These are phyloP conservation scores for Hipposideros armiger DNA, from an alignment of 2,113 vertebrate species.

Conservation along the genomic window DNA sequence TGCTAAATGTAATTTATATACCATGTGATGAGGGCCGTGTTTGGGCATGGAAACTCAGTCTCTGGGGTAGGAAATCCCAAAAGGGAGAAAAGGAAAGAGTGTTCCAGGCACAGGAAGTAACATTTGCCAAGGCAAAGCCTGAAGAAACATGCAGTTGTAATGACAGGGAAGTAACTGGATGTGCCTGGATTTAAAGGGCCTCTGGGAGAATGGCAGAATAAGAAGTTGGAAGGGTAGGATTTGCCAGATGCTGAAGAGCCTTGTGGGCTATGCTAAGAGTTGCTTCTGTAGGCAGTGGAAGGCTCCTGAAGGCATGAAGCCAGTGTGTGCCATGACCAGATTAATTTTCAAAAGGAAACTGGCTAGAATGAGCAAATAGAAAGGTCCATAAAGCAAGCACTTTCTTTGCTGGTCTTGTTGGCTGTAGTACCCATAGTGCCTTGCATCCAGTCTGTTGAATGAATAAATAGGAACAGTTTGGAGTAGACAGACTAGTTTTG, in stretches of 20 bases:
- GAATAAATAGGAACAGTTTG: background rate
- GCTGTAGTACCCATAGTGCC: background rate
- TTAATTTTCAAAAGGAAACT: constrained; percentile 38
- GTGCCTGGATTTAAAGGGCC: constrained; percentile 18
- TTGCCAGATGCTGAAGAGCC: background rate
- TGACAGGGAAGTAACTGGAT: background rate
- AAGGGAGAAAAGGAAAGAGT: background rate
- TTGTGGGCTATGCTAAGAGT: background rate
- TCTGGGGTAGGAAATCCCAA: constrained; percentile 17
- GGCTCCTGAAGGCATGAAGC: background rate
- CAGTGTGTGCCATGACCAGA: background rate
- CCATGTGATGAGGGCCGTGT: background rate
- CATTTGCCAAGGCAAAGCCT: constrained; percentile 24
- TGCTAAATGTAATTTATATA: background rate
- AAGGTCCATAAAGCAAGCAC: background rate
- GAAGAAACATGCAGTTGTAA: constrained; percentile 46
- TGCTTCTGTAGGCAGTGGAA: background rate
- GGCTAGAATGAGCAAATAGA: background rate
- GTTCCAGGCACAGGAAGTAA: background rate
- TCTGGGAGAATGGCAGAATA: background rate
- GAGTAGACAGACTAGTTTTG: background rate
- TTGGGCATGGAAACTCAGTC: constrained; percentile 9
- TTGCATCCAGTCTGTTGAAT: background rate
- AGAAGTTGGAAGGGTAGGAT: background rate
- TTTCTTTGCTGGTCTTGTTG: background rate